A percentile compares a stretch with the other conserved stretches of the same genome.
Evolutionary conservation across 2,113 vertebrate species (phyloP).

Genomic region (Uropsilus gracilis): DNA sequence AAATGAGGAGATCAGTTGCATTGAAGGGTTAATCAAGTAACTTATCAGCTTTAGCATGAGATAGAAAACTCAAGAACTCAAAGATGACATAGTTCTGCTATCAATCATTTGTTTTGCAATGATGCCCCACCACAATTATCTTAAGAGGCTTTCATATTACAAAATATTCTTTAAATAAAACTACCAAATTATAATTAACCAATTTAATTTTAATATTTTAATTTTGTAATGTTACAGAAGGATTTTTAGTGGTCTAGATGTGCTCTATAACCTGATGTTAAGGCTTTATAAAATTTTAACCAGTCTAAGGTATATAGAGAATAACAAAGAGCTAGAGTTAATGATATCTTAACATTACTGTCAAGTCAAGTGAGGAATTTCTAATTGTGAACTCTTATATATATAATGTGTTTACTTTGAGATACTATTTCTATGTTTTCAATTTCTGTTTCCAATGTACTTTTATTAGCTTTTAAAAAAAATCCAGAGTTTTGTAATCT

Average conservation of each 20-base stretch:
- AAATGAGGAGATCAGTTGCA: neutral
- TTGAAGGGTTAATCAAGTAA: neutral
- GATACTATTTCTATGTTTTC: neutral
- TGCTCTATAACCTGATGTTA: neutral
- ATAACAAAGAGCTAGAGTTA: neutral
- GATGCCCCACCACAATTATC: neutral
- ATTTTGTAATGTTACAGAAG: neutral
- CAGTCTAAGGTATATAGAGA: neutral
- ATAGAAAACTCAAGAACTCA: neutral
- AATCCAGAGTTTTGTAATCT: neutral
- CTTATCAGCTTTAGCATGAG: neutral
- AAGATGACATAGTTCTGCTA: neutral
- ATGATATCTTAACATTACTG: neutral
- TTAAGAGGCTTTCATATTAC: neutral
- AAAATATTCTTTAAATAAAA: conserved; percentile 3
- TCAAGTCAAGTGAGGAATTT: neutral
- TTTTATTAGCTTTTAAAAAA: neutral
- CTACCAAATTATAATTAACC: neutral
- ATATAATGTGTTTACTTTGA: neutral
- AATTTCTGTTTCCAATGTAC: neutral
- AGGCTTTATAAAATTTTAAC: neutral
- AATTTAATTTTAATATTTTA: neutral
- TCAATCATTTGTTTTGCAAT: neutral
- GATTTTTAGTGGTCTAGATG: neutral
- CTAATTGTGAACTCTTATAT: neutral